Evolutionary conservation across 2,888 invertebrate genomes (phyloP), one percentile per base, ranked within the genome.

Genomic region (Lithodes maja): DNA sequence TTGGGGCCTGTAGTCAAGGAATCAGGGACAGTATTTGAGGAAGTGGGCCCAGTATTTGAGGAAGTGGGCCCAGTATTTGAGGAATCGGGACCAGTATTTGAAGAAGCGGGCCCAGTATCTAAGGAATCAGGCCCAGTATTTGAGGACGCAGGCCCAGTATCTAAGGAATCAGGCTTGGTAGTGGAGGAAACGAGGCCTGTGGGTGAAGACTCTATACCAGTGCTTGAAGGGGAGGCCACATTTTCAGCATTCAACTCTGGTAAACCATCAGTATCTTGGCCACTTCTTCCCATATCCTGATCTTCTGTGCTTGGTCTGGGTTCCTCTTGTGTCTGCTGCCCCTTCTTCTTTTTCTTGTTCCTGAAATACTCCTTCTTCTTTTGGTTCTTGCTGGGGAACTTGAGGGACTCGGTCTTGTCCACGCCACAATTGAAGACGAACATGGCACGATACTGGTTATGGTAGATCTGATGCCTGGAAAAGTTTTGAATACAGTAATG

Each of bases 401-500:
- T 91, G 12, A 94, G 91, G 2, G 90, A 92, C 92, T 94, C 93
- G 2, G 93, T 93, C 83, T 93, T 92, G 87, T 95, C 94, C 1
- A 95, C 93, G n/a, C 88, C 92, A 93, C 95, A 95, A 93, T 95
- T 95, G 92, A 93, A 93, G 1, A 95, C 95, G 93, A 95, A 95
- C 95, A 95, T 95, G 12, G 95, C 95, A 91, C 95, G 93, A 93
- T 95, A 95, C 92, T 95, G 95, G 89, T 94, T 94, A 85, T 93
- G 93, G 92, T 95, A 95, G 1, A 93, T 92, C 71, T 94, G 94
- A 93, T 95, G 95, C 90, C 94, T 94, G 93, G 77, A 90, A 78
- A 89, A 49, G 9, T 52, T 77, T 17, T 17, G 17, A n/a, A 69
- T 77, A 12, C 9, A 9, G 5, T 91, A 50, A 49, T 15, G 33